Evolutionary conservation across 2,113 vertebrate species (phyloP).

Genomic region (Rhinopomastus cyanomelas): DNA sequence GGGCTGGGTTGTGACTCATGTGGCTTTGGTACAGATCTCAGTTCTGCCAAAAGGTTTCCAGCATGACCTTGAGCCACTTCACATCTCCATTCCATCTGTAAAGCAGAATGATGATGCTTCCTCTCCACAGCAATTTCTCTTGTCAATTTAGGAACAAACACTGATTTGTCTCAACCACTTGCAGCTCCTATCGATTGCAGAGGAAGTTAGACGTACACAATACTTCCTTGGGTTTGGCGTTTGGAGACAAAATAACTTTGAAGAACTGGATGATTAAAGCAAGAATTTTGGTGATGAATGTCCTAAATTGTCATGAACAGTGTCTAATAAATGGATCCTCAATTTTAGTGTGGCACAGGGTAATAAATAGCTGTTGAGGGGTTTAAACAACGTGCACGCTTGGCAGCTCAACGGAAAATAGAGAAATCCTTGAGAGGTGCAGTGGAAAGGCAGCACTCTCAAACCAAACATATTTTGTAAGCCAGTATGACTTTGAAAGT

Average conservation of each 20-base stretch:
- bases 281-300: neutral
- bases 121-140: neutral
- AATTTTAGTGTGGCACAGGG: neutral
- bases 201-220: neutral
- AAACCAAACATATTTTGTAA: neutral
- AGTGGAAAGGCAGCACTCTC: neutral
- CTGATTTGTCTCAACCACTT: constrained; percentile 28
- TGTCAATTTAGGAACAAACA: constrained; percentile 25
- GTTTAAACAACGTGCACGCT: fast-evolving
- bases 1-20: neutral
- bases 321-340: neutral
- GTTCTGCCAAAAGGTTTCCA: neutral
- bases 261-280: neutral
- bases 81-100: neutral
- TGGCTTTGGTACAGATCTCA: neutral
- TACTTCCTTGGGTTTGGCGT: neutral
- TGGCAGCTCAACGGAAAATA: neutral
- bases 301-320: neutral
- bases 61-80: neutral
- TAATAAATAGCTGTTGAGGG: neutral
- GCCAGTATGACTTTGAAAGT: neutral
- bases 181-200: neutral
- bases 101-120: constrained; percentile 30
- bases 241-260: constrained; percentile 32
- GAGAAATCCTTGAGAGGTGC: neutral